Percentiles rank a stretch among this genome's conserved stretches.
Conservation (phyloP, 2,797 vertebrate genomes). For the Decapterus maruadsi region DNA sequence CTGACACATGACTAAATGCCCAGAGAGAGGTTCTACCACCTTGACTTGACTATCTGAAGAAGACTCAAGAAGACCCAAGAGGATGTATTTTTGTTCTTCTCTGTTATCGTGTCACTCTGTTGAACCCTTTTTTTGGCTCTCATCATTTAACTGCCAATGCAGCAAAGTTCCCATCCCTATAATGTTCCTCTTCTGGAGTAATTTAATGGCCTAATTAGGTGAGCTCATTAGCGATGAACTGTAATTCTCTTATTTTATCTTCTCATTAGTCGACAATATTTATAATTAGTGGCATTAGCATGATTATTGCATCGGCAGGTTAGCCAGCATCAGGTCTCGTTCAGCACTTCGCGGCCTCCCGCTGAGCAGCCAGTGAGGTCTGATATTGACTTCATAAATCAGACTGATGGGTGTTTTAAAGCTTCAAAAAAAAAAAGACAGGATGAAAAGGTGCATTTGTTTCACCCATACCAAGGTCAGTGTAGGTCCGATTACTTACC, state of each 20-base stretch:
- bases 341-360: conserved; percentile 27
- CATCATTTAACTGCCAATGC: conserved; percentile 61
- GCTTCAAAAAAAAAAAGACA: neutral
- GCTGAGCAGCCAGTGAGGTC: conserved; percentile 38
- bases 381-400: conserved; percentile 43
- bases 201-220: conserved; percentile 83
- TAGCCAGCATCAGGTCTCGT: conserved; percentile 37
- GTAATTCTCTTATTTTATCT: conserved; percentile 79
- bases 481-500: conserved; percentile 14
- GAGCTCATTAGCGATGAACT: conserved; percentile 76
- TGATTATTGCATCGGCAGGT: conserved; percentile 57
- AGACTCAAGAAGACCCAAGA: conserved; percentile 17
- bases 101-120: neutral
- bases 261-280: conserved; percentile 81
- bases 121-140: conserved; percentile 34
- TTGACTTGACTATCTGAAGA: conserved; percentile 23
- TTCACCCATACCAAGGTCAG: conserved; percentile 22
- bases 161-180: conserved; percentile 55
- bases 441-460: neutral
- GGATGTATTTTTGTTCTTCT: conserved; percentile 1
- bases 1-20: conserved; percentile 24
- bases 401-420: conserved; percentile 26
- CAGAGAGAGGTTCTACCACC: neutral
- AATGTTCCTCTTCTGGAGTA: conserved; percentile 66
- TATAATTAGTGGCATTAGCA: conserved; percentile 78